Conservation (phyloP, 2,113 vertebrate species). For the Pseudorectes ferrugineus region DNA sequence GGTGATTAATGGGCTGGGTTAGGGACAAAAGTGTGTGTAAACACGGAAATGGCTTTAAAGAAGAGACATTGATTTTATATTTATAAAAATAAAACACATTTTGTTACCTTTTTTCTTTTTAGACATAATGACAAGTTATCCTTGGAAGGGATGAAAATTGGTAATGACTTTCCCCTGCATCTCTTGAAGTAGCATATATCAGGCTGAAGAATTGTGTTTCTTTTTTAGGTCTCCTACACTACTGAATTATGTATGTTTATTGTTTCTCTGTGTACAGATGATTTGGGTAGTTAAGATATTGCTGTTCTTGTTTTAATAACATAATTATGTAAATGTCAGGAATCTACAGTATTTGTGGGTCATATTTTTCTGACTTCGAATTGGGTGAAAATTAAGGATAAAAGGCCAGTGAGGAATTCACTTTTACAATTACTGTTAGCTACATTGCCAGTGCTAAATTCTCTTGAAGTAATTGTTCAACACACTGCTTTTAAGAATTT, state of each 20-base stretch:
- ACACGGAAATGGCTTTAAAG: conserved; percentile 32
- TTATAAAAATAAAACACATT: conserved; percentile 18
- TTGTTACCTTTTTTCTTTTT: not conserved
- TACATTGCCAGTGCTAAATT: not conserved
- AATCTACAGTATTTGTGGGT: not conserved
- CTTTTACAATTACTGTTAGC: not conserved
- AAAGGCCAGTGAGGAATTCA: not conserved
- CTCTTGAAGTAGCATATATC: not conserved
- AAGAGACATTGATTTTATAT: conserved; percentile 27
- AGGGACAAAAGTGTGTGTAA: not conserved
- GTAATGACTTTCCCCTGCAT: not conserved
- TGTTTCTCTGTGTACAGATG: not conserved
- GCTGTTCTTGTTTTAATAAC: not conserved
- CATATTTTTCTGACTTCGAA: not conserved
- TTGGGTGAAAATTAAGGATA: not conserved
- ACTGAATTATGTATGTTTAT: not conserved
- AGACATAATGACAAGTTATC: not conserved
- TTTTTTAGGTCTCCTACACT: not conserved
- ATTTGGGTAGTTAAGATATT: not conserved
- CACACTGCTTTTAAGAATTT: not conserved
- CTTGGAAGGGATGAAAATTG: not conserved
- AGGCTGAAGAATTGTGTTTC: not conserved
- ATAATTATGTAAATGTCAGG: not conserved
- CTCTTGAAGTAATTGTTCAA: conserved; percentile 7
- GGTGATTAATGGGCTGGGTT: not conserved